A percentile compares a stretch with the other conserved stretches of the same genome.
Conservation (phyloP, 2,113 vertebrate genomes). For the Kryptolebias marmoratus region DNA sequence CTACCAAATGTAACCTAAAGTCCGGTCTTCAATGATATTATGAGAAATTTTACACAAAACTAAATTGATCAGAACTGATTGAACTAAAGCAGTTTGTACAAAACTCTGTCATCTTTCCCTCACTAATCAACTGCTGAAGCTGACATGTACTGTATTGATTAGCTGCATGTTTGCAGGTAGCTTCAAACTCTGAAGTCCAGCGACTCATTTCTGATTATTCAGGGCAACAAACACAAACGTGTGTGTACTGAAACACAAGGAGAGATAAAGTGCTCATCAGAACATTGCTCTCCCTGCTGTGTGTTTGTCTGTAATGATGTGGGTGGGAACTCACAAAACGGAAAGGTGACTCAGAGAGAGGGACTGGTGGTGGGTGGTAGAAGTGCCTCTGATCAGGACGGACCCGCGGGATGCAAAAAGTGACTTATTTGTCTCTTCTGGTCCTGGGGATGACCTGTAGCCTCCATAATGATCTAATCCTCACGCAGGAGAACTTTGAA, state of each 20-base stretch:
- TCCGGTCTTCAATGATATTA: not conserved
- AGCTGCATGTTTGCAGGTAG: conserved; percentile 31
- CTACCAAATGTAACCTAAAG: too few relatives aligned
- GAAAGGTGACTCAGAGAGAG: not conserved
- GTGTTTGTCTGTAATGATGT: not conserved
- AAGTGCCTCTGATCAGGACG: not conserved
- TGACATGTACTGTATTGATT: conserved; percentile 41
- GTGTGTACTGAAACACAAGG: not conserved
- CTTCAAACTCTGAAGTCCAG: conserved; percentile 55
- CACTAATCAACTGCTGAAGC: not conserved
- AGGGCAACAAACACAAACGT: conserved; percentile 14
- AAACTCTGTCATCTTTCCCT: not conserved
- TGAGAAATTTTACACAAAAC: not conserved
- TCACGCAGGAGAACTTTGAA: conserved; percentile 86
- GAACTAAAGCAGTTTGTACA: not conserved
- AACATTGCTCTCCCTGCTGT: conserved; percentile 25
- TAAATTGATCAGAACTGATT: not conserved
- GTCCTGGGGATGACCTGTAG: conserved; percentile 31
- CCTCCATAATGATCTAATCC: conserved; percentile 50
- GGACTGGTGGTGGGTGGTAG: not conserved
- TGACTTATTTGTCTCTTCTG: conserved; percentile 31
- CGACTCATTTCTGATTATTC: conserved; percentile 14
- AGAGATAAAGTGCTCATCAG: conserved; percentile 6
- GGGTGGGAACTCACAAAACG: not conserved
- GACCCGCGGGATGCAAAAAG: conserved; percentile 43